phyloP scores from a whole-genome alignment of 1,140 invertebrate genomes.

The Trypoxylus dichotomus region DNA sequence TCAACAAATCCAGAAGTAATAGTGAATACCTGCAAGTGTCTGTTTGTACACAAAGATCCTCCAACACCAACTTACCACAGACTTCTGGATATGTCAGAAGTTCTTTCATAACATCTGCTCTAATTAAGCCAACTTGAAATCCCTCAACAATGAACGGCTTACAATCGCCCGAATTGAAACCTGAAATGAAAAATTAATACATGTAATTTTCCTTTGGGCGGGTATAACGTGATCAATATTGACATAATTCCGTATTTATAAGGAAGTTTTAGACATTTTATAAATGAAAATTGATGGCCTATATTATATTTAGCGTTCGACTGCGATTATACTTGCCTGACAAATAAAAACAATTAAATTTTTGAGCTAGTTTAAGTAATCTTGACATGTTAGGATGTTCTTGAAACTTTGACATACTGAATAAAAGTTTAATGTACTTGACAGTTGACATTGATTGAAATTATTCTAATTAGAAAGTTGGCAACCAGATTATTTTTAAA shows the following conservation, averaged over 20 bases:
- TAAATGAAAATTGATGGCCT: conserved; percentile 35
- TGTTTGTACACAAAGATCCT: background rate
- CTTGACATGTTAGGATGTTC: conserved; percentile 62
- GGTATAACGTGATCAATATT: conserved; percentile 33
- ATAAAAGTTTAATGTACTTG: background rate
- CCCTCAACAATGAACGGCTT: conserved; percentile 85
- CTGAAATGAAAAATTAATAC: conserved; percentile 54
- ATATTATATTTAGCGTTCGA: background rate
- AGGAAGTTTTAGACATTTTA: conserved; percentile 33
- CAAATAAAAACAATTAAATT: conserved; percentile 85
- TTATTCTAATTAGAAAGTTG: background rate
- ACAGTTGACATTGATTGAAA: background rate
- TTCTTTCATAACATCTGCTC: conserved; percentile 77
- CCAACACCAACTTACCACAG: conserved; percentile 37
- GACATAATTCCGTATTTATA: conserved; percentile 5
- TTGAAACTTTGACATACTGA: conserved; percentile 37
- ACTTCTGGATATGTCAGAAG: conserved; percentile 82
- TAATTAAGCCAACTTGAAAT: conserved; percentile 83
- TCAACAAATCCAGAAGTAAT: conserved; percentile 72
- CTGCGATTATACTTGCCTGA: conserved; percentile 62
- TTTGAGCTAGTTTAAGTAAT: conserved; percentile 74
- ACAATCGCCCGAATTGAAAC: conserved; percentile 73
- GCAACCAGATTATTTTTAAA: background rate
- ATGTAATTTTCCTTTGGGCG: conserved; percentile 27
- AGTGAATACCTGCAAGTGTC: conserved; percentile 63